Base-by-base conservation (phyloP, 2,797 vertebrate genomes). In the Tenualosa ilisha region DNA sequence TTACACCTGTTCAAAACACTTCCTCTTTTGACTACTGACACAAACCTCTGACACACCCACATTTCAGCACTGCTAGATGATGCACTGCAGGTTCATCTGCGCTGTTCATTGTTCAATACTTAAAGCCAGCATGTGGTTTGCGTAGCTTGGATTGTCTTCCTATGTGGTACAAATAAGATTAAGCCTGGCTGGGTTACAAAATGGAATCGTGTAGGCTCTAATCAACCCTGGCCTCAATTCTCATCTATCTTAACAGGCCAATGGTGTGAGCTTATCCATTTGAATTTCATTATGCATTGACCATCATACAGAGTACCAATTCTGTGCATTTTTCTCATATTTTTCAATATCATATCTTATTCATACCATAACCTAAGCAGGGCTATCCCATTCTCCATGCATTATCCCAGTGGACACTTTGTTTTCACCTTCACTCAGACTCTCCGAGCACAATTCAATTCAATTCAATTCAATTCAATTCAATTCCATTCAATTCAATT, bases 1-100 rank as follows among this genome's bases (percentile, higher is more conserved):
- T 79, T 46, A 46, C 72, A 79, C 72, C 72, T 79, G 72, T 79
- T 79, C 37, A 79, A 40, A 79, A n/a, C 72, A 79, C 72, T 79
- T 79, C 72, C 72, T 79, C 72, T 79, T 12, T 12, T 37, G 65
- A 72, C 26, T 72, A 6, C 65, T 72, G 72, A 79, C 72, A 79
- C 37, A 79, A 46, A 46, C 72, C 72, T 79, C 72, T 79, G 72
- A 22, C 72, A 72, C 26, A 15, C 65, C 7, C 11, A 9, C 26
- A 37, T 79, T 43, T 79, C 17, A 22, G 72, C 72, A 63, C 22
- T 63, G 56, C 53, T 12, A 51, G 50, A 9, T 51, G 46, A 49
- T 49, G 15, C 68, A 59, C 20, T 56, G 53, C 53, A 56, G 3
- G 31, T 37, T 72, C 0, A 37, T 72, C 3, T 72, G 8, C 26